A percentile compares a stretch with the other conserved stretches of the same genome.
phyloP scores from a whole-genome alignment of 2,888 invertebrate species.

The Petrolisthes cinctipes region DNA sequence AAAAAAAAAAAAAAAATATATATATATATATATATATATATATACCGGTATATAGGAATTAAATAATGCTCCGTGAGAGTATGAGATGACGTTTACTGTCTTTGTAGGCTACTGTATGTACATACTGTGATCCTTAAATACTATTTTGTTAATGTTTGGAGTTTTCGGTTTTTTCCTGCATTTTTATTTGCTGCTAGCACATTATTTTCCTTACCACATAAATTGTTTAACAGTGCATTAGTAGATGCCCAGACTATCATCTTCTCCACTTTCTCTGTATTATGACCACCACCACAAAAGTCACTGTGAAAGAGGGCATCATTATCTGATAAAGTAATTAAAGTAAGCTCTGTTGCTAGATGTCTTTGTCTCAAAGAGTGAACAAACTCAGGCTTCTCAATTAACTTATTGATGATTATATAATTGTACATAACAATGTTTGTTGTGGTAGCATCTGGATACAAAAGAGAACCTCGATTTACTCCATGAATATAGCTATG shows the following conservation, averaged over 20 bases:
- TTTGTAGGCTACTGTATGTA: no score
- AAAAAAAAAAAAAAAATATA: no score
- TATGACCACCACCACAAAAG: not conserved
- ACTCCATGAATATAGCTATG: not conserved
- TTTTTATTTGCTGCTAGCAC: not conserved
- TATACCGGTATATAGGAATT: no score
- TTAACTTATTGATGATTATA: not conserved
- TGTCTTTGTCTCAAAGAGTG: not conserved
- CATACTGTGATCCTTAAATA: no score
- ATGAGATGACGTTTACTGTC: no score
- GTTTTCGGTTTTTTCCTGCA: not conserved
- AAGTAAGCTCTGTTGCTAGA: not conserved
- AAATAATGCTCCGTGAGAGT: no score
- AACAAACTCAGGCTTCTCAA: not conserved
- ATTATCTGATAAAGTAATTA: not conserved
- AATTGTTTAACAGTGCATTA: not conserved
- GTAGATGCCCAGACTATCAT: constrained; percentile 1
- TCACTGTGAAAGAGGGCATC: not conserved
- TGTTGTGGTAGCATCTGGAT: not conserved
- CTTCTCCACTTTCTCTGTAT: constrained; percentile 1
- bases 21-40: no score
- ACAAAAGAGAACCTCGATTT: not conserved
- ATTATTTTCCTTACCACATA: not conserved
- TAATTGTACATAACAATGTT: not conserved
- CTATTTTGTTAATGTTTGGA: not conserved